phyloP scores from a whole-genome alignment of 2,113 vertebrate species.

The Peromyscus polionotus region DNA sequence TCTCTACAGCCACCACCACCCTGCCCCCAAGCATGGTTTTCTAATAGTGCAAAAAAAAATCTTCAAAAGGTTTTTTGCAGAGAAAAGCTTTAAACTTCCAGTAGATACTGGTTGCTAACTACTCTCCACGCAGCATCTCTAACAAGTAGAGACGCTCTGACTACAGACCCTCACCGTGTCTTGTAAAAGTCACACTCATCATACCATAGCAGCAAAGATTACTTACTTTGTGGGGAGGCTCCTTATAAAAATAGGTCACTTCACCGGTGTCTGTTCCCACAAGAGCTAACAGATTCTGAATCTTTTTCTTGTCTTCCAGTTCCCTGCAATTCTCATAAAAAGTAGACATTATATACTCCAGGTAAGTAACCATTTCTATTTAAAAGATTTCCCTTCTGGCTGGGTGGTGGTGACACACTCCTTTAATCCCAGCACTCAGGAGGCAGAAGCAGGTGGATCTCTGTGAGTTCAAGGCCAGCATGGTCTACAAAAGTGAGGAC shows the following conservation, averaged over 20 bases:
- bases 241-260: slow-evolving; percentile 95
- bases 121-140: not conserved
- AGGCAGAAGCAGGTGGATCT: no score
- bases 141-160: not conserved
- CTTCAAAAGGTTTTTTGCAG: not conserved
- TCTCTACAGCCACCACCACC: not conserved
- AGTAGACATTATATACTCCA: not conserved
- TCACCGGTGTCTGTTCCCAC: slow-evolving; percentile 92
- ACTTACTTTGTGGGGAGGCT: slow-evolving; percentile 95
- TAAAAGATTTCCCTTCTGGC: slow-evolving; percentile 14
- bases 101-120: not conserved
- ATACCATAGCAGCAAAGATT: not conserved
- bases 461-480: not conserved
- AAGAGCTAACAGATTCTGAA: slow-evolving; percentile 94
- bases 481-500: no score
- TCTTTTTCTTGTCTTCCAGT: slow-evolving; percentile 96
- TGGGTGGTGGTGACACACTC: not conserved
- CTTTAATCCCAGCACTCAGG: not conserved
- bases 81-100: not conserved
- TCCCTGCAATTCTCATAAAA: slow-evolving; percentile 90
- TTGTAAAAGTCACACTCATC: not conserved
- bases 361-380: slow-evolving; percentile 35
- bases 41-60: not conserved
- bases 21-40: not conserved
- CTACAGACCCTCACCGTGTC: not conserved